Evolutionary conservation across 2,113 vertebrate genomes (phyloP).

Genomic region (Callipepla californica): DNA sequence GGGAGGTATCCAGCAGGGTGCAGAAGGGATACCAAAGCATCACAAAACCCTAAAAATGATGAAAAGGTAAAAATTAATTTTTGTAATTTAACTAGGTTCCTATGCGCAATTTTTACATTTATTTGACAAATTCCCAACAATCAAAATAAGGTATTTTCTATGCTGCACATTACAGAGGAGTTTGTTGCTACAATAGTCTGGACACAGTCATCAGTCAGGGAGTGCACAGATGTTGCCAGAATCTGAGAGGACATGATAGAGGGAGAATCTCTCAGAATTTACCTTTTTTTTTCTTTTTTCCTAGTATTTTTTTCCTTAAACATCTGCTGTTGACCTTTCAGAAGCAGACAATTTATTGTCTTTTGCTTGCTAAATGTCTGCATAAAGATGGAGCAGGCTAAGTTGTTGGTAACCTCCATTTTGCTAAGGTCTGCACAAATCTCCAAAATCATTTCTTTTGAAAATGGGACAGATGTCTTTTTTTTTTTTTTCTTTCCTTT

Average conservation of each 20-base stretch:
- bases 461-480: not conserved
- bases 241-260: not conserved
- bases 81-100: not conserved
- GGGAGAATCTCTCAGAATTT: not conserved
- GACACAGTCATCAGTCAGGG: not conserved
- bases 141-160: not conserved
- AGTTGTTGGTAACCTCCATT: not conserved
- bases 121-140: not conserved
- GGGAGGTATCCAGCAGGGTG: not conserved
- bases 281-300: not conserved
- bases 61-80: not conserved
- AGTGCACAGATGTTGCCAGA: not conserved
- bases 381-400: not conserved
- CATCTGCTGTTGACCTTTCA: not conserved
- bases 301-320: not conserved
- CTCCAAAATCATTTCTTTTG: not conserved
- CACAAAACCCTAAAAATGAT: not conserved
- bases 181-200: not conserved
- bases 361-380: not conserved
- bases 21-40: not conserved
- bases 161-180: not conserved
- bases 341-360: not conserved
- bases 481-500: constrained; percentile 15
- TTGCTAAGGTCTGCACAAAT: not conserved
- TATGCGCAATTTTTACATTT: not conserved